Evolutionary conservation across 2,888 invertebrate species (phyloP).

Genomic region (Disparrhopalites patrizii): DNA sequence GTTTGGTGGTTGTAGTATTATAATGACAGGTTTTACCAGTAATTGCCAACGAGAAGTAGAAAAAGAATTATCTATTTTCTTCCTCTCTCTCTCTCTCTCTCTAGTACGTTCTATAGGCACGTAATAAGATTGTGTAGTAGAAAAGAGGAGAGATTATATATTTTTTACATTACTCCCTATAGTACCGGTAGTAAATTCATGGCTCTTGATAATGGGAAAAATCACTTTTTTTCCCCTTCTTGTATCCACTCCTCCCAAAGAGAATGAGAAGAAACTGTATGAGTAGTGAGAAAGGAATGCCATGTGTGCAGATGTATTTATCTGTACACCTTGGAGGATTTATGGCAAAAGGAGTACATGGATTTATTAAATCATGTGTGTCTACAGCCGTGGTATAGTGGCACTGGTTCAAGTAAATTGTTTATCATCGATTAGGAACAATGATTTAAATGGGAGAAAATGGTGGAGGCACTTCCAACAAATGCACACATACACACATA

Average conservation of each 20-base stretch:
- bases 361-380: conserved; percentile 2
- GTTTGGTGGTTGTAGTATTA: too few species aligned
- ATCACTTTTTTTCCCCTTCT: not conserved
- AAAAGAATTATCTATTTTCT: conserved; percentile 16
- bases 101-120: not conserved
- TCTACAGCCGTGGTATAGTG: not conserved
- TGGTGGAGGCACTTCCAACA: too few species aligned
- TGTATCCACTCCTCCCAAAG: too few species aligned
- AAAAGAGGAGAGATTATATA: too few species aligned
- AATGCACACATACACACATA: not conserved
- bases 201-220: not conserved
- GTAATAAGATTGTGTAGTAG: too few species aligned
- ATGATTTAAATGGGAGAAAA: conserved; percentile 1
- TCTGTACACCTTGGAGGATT: not conserved
- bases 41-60: conserved; percentile 15
- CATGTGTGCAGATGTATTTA: not conserved
- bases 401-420: not conserved
- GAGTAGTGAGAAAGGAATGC: not conserved
- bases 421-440: not conserved
- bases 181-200: too few species aligned
- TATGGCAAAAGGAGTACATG: not conserved
- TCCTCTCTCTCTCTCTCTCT: not conserved
- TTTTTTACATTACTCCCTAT: too few species aligned
- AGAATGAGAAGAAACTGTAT: not conserved
- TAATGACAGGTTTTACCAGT: conserved; percentile 27